phyloP scores from a whole-genome alignment of 2,888 invertebrate species.

The Drosophila bunnanda region DNA sequence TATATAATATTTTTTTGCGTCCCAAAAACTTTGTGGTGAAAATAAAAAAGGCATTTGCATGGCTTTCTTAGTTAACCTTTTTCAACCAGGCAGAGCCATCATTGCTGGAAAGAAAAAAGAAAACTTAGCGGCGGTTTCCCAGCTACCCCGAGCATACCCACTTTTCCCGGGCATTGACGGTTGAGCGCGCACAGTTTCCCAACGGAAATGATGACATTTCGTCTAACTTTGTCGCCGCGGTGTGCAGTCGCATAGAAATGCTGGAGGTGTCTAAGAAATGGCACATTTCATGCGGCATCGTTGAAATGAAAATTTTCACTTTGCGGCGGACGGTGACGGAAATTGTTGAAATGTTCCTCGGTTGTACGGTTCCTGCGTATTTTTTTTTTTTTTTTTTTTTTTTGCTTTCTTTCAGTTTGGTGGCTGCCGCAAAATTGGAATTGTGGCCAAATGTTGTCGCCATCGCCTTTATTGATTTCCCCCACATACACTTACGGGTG shows the following conservation, averaged over 20 bases:
- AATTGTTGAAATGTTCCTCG: conserved; percentile 69
- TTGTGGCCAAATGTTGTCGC: conserved; percentile 75
- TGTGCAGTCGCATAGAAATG: conserved; percentile 76
- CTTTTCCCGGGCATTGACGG: conserved; percentile 38
- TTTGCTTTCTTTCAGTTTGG: neutral
- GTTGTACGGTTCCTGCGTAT: conserved; percentile 16
- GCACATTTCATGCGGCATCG: conserved; percentile 25
- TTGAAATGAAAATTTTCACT: conserved; percentile 72
- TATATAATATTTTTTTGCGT: conserved; percentile 18
- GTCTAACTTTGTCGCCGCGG: conserved; percentile 74
- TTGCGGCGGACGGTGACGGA: conserved; percentile 54
- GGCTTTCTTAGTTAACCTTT: conserved; percentile 71
- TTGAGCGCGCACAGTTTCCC: conserved; percentile 68
- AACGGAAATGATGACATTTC: conserved; percentile 82
- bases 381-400: neutral
- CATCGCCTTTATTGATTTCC: conserved; percentile 78
- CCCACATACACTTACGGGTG: conserved; percentile 48
- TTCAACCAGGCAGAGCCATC: conserved; percentile 40
- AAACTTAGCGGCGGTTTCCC: conserved; percentile 42
- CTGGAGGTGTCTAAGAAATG: conserved; percentile 47
- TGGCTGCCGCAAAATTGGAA: conserved; percentile 69
- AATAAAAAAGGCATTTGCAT: conserved; percentile 68
- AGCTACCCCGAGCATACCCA: conserved; percentile 1
- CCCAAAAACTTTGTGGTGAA: conserved; percentile 51
- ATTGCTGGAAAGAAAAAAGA: conserved; percentile 46